Evolutionary conservation across 2,888 invertebrate species (phyloP).

Genomic region (Dryococelus australis): DNA sequence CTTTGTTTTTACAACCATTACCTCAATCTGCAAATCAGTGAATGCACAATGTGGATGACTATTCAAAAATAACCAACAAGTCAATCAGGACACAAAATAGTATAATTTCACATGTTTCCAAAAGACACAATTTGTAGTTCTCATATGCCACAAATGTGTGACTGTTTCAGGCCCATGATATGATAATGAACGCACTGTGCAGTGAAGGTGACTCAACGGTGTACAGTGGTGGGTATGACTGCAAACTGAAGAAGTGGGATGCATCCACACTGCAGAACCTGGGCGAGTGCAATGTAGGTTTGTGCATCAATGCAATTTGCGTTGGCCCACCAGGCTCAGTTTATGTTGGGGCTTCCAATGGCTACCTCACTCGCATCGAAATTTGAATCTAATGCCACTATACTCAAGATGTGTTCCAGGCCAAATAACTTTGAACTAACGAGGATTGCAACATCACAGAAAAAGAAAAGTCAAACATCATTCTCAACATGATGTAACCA

Average conservation of each 20-base stretch:
- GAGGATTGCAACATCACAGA: too few relatives aligned
- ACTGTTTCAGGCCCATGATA: constrained; percentile 58
- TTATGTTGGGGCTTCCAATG: constrained; percentile 68
- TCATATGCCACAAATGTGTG: not conserved
- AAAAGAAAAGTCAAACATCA: too few relatives aligned
- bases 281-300: constrained; percentile 52
- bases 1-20: too few relatives aligned
- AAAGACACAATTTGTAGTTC: too few relatives aligned
- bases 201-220: constrained; percentile 54
- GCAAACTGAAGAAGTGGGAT: constrained; percentile 60
- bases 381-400: not conserved
- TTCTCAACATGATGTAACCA: too few relatives aligned
- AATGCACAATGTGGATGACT: too few relatives aligned
- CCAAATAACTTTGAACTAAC: too few relatives aligned
- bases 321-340: constrained; percentile 57
- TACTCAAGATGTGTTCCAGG: too few relatives aligned
- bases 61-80: too few relatives aligned
- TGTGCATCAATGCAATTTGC: constrained; percentile 61
- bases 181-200: constrained; percentile 60
- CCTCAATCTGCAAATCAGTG: too few relatives aligned
- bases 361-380: constrained; percentile 60
- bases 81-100: too few relatives aligned
- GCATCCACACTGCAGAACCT: constrained; percentile 51
- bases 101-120: too few relatives aligned
- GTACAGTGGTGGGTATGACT: constrained; percentile 62